Evolutionary conservation across 2,888 invertebrate species (phyloP).

Genomic region (Lochmaea capreae): DNA sequence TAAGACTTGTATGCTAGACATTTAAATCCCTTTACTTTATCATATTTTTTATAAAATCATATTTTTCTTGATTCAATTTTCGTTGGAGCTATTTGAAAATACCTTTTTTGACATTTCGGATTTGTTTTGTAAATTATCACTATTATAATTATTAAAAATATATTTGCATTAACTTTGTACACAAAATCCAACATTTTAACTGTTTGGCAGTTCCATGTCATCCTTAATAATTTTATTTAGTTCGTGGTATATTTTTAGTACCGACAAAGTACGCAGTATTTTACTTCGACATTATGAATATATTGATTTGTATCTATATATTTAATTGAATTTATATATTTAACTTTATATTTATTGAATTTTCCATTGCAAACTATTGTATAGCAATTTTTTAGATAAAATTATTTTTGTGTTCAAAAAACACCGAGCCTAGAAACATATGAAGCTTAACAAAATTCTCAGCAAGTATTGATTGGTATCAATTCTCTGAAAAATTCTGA

Average conservation of each 20-base stretch:
- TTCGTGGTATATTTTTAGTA: neutral
- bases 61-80: too few species aligned
- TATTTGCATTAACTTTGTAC: neutral
- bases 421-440: neutral
- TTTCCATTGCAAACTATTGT: neutral
- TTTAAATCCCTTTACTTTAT: too few species aligned
- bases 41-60: too few species aligned
- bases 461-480: neutral
- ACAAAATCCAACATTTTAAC: neutral
- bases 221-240: neutral
- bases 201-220: neutral
- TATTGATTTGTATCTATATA: neutral
- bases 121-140: neutral
- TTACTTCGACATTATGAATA: neutral
- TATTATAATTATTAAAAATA: neutral
- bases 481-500: too few species aligned
- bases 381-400: neutral
- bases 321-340: neutral
- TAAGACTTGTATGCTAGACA: too few species aligned
- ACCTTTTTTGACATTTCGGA: too few species aligned
- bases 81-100: too few species aligned
- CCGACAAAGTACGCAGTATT: neutral
- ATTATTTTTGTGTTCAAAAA: too few species aligned
- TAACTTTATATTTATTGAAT: neutral
- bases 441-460: neutral